phyloP scores from a whole-genome alignment of 2,113 vertebrate species.

The Nymphicus hollandicus region DNA sequence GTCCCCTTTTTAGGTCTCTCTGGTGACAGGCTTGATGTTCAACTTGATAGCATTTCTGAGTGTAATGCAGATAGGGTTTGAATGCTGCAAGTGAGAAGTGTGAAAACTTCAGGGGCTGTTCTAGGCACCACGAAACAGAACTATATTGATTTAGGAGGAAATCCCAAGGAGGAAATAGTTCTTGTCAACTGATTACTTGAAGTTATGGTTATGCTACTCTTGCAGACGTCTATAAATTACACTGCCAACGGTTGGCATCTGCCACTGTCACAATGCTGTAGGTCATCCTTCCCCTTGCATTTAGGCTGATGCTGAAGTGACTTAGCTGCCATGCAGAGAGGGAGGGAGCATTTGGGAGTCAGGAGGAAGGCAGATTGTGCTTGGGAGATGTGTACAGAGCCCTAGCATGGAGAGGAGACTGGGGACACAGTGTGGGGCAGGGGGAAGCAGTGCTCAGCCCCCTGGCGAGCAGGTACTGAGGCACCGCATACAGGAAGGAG shows the following conservation, averaged over 20 bases:
- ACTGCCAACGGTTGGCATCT: conserved; percentile 26
- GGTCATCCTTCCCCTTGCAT: neutral
- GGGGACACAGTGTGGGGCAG: neutral
- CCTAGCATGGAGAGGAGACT: neutral
- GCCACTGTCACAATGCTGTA: conserved; percentile 1
- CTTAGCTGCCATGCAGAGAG: neutral
- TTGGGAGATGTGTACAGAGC: neutral
- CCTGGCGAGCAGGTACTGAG: neutral
- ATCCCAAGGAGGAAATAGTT: conserved; percentile 54
- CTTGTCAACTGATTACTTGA: conserved; percentile 47
- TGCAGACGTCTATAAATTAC: conserved; percentile 20
- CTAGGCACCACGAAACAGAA: neutral
- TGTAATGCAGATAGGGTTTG: neutral
- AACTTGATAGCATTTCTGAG: neutral
- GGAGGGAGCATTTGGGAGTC: neutral
- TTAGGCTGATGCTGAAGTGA: neutral
- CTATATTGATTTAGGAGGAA: conserved; percentile 50
- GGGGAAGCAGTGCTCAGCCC: neutral
- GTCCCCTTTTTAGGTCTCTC: neutral
- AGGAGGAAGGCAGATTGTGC: neutral
- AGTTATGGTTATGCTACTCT: conserved; percentile 38
- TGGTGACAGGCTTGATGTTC: neutral
- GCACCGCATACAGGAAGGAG: neutral
- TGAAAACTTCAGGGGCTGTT: conserved; percentile 30
- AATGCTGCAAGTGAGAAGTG: neutral